Conservation (phyloP, 2,113 vertebrate species). For the Gadus macrocephalus region DNA sequence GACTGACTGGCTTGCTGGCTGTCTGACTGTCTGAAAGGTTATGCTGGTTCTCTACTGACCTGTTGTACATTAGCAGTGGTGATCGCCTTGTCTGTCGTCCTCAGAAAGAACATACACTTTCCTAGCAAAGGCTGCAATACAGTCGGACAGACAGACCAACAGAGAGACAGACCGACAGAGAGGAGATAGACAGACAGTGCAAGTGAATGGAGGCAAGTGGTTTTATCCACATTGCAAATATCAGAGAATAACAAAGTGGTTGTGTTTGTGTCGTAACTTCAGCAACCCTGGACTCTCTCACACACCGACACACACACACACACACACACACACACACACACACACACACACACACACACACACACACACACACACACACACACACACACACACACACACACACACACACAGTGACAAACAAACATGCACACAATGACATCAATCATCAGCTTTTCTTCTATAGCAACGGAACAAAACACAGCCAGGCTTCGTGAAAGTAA, state of each 20-base stretch:
- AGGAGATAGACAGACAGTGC: background rate
- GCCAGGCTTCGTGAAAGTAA: too few relatives aligned
- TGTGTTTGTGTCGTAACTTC: too few relatives aligned
- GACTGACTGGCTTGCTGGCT: too few relatives aligned
- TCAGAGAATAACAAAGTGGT: background rate
- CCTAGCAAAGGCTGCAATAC: slow-evolving; percentile 67
- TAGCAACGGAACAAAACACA: too few relatives aligned
- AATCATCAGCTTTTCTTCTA: too few relatives aligned
- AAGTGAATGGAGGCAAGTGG: background rate
- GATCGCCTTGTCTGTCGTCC: slow-evolving; percentile 69
- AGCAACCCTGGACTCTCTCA: background rate
- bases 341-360: background rate
- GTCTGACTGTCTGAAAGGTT: background rate
- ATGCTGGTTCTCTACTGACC: slow-evolving; percentile 55
- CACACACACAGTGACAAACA: background rate
- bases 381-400: background rate
- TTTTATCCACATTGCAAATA: background rate
- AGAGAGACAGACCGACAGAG: background rate
- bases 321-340: background rate
- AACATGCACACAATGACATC: background rate
- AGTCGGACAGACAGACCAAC: background rate
- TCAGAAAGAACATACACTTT: slow-evolving; percentile 78
- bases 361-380: background rate
- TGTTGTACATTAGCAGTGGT: slow-evolving; percentile 73
- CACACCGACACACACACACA: background rate